These are phyloP conservation scores for Anabacerthia variegaticeps DNA, from an alignment of 2,797 vertebrate genomes.

Conservation along the genomic window DNA sequence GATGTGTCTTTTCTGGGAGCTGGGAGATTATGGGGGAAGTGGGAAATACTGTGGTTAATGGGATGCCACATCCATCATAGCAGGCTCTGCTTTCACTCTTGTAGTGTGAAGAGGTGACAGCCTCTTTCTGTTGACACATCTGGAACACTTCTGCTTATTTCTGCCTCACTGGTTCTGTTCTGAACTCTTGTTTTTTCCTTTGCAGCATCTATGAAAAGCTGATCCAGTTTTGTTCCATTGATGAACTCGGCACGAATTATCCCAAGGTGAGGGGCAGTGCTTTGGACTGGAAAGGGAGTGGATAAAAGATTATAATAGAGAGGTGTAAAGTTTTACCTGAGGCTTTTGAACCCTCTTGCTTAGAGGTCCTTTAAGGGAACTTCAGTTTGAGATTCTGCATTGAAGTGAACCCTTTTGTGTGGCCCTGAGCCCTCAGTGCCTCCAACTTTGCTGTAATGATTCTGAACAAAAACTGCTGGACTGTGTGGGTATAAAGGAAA, in stretches of 20 bases:
- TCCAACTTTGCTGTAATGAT: neutral
- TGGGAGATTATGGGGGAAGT: neutral
- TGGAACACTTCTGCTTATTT: neutral
- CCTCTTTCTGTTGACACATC: neutral
- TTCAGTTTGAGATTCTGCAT: neutral
- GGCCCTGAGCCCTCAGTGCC: neutral
- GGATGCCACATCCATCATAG: neutral
- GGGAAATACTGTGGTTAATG: neutral
- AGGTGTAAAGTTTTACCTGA: neutral
- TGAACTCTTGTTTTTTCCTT: conserved; percentile 7
- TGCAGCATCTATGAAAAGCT: conserved; percentile 96
- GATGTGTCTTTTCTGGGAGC: neutral
- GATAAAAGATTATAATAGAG: neutral
- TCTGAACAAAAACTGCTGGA: neutral
- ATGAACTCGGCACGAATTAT: conserved; percentile 97
- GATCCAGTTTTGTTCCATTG: conserved; percentile 96
- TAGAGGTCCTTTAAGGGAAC: neutral
- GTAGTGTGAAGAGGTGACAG: neutral
- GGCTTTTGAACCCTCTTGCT: neutral
- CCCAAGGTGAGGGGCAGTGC: conserved; percentile 82
- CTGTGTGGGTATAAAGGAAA: neutral
- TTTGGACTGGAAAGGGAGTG: neutral
- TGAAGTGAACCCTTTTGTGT: neutral
- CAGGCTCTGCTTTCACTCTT: neutral
- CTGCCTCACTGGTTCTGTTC: neutral